Conservation (phyloP, 1,140 invertebrate species). For the Drosophila aff. region DNA sequence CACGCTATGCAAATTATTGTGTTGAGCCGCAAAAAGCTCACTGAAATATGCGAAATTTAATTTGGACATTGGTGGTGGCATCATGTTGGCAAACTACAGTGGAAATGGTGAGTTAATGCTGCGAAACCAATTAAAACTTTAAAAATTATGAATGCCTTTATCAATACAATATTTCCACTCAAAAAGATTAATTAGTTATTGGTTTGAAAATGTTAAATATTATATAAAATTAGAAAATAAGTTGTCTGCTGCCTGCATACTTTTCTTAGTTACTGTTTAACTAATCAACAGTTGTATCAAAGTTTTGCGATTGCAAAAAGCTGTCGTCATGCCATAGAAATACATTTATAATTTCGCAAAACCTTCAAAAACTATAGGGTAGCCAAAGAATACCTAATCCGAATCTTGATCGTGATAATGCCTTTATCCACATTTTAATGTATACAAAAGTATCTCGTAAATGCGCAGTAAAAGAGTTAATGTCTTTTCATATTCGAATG, state of each 20-base stretch:
- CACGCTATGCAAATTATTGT: slow-evolving; percentile 69
- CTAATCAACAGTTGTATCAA: slow-evolving; percentile 28
- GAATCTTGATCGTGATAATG: slow-evolving; percentile 37
- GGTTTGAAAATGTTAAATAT: too few species aligned
- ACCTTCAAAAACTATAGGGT: slow-evolving; percentile 20
- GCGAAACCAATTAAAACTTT: neutral
- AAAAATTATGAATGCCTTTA: neutral
- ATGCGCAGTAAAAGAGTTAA: slow-evolving; percentile 57
- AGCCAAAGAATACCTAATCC: slow-evolving; percentile 17
- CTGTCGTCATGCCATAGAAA: slow-evolving; percentile 32
- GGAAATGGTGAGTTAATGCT: too few species aligned
- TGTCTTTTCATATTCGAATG: slow-evolving; percentile 52
- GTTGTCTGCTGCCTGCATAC: neutral
- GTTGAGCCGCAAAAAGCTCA: slow-evolving; percentile 25
- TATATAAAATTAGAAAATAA: too few species aligned
- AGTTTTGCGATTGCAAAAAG: slow-evolving; percentile 20
- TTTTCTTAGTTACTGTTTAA: slow-evolving; percentile 17
- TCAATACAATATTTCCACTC: neutral
- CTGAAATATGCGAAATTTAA: slow-evolving; percentile 28
- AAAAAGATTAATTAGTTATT: neutral
- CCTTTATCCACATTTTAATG: slow-evolving; percentile 17
- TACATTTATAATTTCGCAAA: slow-evolving; percentile 20
- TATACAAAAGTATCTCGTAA: slow-evolving; percentile 41
- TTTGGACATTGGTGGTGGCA: slow-evolving; percentile 27
- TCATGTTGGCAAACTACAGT: slow-evolving; percentile 1